Evolutionary conservation across 2,113 vertebrate genomes (phyloP).

Genomic region (Deroptyus accipitrinus): DNA sequence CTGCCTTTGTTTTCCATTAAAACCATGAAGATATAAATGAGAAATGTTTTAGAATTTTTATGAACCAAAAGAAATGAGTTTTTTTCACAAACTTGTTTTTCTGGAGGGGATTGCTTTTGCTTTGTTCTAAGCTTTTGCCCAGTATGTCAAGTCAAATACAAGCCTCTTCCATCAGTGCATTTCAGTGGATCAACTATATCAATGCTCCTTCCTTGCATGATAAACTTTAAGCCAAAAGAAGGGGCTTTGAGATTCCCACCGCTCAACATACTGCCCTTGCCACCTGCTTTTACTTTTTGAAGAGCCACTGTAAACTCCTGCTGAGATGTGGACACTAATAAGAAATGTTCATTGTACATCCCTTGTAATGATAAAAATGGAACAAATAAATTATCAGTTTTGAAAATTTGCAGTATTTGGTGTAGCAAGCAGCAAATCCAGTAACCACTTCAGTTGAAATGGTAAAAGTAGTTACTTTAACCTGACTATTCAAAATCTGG

Average conservation of each 20-base stretch:
- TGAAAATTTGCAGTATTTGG: neutral
- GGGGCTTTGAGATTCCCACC: neutral
- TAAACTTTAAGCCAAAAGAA: conserved; percentile 18
- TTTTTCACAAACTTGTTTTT: conserved; percentile 8
- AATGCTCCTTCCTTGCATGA: neutral
- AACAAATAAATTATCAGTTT: neutral
- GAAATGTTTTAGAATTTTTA: neutral
- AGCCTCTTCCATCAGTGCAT: neutral
- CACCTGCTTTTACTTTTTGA: neutral
- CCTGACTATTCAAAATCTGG: neutral
- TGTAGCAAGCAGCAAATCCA: neutral
- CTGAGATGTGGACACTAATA: neutral
- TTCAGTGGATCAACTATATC: neutral
- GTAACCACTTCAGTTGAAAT: neutral
- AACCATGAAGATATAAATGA: conserved; percentile 27
- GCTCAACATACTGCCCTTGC: neutral
- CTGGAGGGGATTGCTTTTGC: conserved; percentile 16
- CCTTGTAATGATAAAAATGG: neutral
- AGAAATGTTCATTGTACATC: neutral
- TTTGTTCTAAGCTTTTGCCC: conserved; percentile 43
- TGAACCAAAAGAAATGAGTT: neutral
- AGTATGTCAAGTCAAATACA: conserved; percentile 19
- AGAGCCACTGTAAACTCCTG: neutral
- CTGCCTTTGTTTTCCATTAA: conserved; percentile 23
- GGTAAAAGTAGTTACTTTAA: neutral